Conservation (phyloP, 2,888 invertebrate genomes). For the Tetanocera ferruginea region DNA sequence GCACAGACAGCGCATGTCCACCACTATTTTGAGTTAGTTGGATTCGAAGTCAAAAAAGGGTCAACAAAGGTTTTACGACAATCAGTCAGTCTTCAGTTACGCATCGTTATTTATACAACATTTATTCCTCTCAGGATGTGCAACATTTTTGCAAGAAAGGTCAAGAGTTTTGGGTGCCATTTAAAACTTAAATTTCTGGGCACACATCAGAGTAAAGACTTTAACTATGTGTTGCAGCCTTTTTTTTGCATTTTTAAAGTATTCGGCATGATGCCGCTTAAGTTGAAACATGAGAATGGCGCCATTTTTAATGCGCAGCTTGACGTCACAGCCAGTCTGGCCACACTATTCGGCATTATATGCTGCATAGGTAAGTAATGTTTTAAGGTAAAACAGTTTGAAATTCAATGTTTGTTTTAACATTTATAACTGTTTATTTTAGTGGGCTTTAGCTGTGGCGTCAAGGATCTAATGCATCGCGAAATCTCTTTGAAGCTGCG, state of each 20-base stretch:
- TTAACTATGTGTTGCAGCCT: slow-evolving; percentile 55
- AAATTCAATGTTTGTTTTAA: not conserved
- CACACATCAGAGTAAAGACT: slow-evolving; percentile 38
- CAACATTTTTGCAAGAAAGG: slow-evolving; percentile 53
- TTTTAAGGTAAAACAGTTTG: not conserved
- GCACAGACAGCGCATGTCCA: slow-evolving; percentile 40
- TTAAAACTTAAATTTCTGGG: slow-evolving; percentile 39
- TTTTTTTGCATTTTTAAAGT: slow-evolving; percentile 55
- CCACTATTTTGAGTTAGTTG: not conserved
- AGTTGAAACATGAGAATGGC: slow-evolving; percentile 38
- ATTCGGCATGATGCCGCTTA: slow-evolving; percentile 55
- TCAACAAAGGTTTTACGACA: not conserved
- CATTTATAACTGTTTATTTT: slow-evolving; percentile 12
- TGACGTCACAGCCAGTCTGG: slow-evolving; percentile 43
- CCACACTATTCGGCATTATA: slow-evolving; percentile 31
- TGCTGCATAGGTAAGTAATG: slow-evolving; percentile 47
- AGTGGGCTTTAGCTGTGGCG: slow-evolving; percentile 54
- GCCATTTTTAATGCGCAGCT: slow-evolving; percentile 38
- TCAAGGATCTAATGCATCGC: slow-evolving; percentile 43
- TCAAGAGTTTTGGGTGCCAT: slow-evolving; percentile 52
- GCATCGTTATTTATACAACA: not conserved
- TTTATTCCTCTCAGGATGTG: slow-evolving; percentile 28
- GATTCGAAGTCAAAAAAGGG: not conserved
- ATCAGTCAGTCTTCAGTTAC: not conserved
- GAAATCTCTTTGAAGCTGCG: slow-evolving; percentile 36